Base-by-base conservation (phyloP, 1,140 invertebrate genomes). In the Spodoptera litura region DNA sequence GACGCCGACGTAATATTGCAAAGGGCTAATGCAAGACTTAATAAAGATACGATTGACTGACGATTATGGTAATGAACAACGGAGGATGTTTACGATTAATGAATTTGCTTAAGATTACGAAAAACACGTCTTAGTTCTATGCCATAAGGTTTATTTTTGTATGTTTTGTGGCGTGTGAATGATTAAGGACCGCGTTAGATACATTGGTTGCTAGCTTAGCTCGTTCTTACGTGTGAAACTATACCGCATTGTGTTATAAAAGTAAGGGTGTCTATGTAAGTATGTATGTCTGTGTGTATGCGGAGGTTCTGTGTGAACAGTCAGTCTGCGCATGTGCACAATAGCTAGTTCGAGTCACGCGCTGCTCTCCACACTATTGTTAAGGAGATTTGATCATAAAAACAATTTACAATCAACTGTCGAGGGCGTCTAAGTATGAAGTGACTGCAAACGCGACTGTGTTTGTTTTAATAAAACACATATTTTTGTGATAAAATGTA, bases 181-280 rank as follows among this genome's bases (percentile, higher is more conserved):
- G n/a, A 25, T 2, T 38, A 13, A 62, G 27, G 31, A 38, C 12
- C 35, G 11, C 81, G 81, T 81, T 78, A 78, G 79, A 79, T 49
- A 53, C 25, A 72, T 38, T 44, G 53, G 59, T 61, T 35, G n/a
- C 44, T 44, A 27, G 35, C 38, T 44, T 44, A 44, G 38, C 38
- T 44, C 49, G 38, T 20, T 31, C 35, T 4, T 76, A 64, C 91
- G 91, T 93, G 91, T 89, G 91, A 93, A 93, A 89, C 81, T 86
- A 83, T 91, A 90, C 80, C 86, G 81, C 80, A 88, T 89, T 91
- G 88, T 89, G 79, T 78, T 44, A 64, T 74, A 81, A 75, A 79
- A 81, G 38, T 44, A 44, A 44, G 38, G 38, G 38, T 44, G 38
- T 44, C 81, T 73, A 59, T 71, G 70, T 70, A 52, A 35, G 61